Evolutionary conservation across 2,113 vertebrate genomes (phyloP), one percentile per base, ranked within the genome.

Genomic region (Centrocercus urophasianus): DNA sequence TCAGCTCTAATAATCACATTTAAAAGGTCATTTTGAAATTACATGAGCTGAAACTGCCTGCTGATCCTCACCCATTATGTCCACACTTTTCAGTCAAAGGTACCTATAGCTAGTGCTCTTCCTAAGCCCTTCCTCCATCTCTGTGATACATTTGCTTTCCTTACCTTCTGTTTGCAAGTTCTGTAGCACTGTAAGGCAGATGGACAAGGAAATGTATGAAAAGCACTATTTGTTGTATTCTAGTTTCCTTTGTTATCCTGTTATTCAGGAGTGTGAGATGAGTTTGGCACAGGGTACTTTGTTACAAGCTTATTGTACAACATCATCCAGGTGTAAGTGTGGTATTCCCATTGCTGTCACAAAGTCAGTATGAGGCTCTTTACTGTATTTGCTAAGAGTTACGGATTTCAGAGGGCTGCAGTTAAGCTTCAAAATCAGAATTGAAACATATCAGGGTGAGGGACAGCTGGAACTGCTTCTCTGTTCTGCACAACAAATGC

Each of bases 1-100:
- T 88, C 56, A 2, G 25, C 32, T 88, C 42, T 74, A 90, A 78
- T 61, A 93, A 82, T 89, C 90, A 59, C 17, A 57, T 92, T 56
- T 84, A 57, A 88, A 86, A 92, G 72, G 79, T 83, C 69, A 78
- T 93, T 92, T 86, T 74, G 69, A 86, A 83, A 92, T 86, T 60
- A 20, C 47, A 5, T 40, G 56, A 71, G 25, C 50, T 92, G 69
- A 83, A 91, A 47, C 38, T 43, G 28, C 57, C 25, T 67, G 25
- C 60, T 78, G 69, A 81, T 83, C 54, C 78, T 88, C 77, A 65
- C 61, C 48, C 54, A 13, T 75, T 75, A 61, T 61, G 10, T 78
- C 57, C 47, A 32, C 75, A 60, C 48, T 75, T 57, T 74, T 78
- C 47, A 40, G 25, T 52, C 25, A 78, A 57, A 88, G 30, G 34